Evolutionary conservation across 2,113 vertebrate genomes (phyloP).

Genomic region (Albula goreensis): DNA sequence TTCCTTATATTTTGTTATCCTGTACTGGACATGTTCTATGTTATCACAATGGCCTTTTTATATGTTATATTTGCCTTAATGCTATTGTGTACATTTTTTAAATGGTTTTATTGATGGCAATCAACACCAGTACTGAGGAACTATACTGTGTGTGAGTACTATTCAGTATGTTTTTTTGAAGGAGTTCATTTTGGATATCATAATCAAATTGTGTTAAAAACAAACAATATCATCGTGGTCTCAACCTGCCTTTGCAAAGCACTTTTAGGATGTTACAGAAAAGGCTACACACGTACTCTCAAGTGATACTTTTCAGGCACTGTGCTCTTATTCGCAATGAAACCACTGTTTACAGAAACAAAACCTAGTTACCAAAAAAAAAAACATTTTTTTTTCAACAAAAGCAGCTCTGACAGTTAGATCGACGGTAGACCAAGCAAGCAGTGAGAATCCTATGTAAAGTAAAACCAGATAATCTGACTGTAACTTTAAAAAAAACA

Average conservation of each 20-base stretch:
- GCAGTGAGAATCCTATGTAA: neutral
- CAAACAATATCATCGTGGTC: neutral
- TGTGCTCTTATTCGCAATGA: constrained; percentile 59
- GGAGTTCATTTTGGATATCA: constrained; percentile 59
- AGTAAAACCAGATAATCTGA: neutral
- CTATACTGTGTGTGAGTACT: neutral
- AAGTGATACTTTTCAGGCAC: constrained; percentile 54
- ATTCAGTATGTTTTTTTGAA: constrained; percentile 58
- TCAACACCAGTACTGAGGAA: constrained; percentile 45
- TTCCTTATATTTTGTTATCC: neutral
- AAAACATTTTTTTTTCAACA: neutral
- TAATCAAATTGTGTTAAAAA: constrained; percentile 34
- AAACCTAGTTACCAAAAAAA: neutral
- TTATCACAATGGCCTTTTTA: neutral
- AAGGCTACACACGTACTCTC: neutral
- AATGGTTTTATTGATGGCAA: constrained; percentile 60
- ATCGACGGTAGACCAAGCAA: neutral
- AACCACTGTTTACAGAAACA: neutral
- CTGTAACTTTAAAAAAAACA: neutral
- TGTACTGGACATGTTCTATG: neutral
- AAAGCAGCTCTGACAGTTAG: neutral
- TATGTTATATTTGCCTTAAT: constrained; percentile 38
- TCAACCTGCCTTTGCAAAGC: neutral
- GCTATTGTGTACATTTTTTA: constrained; percentile 44
- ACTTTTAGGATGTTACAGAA: neutral